These are phyloP conservation scores for Drosophila longiperda DNA, from an alignment of 2,888 invertebrate genomes.

Conservation along the genomic window DNA sequence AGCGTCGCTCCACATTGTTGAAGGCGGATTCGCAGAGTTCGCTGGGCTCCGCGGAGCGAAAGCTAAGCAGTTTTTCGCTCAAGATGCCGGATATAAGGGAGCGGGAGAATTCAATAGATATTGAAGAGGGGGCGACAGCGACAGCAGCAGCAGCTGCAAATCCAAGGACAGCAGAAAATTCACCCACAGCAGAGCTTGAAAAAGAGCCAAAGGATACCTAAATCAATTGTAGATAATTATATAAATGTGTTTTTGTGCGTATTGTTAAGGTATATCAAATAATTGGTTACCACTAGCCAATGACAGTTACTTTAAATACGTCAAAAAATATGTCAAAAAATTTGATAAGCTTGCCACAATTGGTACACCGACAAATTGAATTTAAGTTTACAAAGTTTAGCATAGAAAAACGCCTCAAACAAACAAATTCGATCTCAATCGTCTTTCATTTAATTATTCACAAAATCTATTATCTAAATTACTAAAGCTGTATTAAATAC, in stretches of 20 bases:
- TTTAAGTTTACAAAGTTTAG: conserved; percentile 50
- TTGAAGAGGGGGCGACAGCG: conserved; percentile 49
- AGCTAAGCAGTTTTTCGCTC: conserved; percentile 72
- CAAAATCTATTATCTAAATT: conserved; percentile 1
- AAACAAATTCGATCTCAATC: conserved; percentile 22
- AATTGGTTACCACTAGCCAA: conserved; percentile 37
- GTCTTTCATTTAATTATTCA: not conserved
- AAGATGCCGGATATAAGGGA: conserved; percentile 76
- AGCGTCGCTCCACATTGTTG: conserved; percentile 83
- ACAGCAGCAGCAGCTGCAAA: conserved; percentile 10
- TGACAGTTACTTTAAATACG: conserved; percentile 56
- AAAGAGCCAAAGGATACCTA: conserved; percentile 9
- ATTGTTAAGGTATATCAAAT: conserved; percentile 27
- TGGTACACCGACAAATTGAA: conserved; percentile 58
- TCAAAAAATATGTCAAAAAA: conserved; percentile 5
- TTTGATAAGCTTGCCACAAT: conserved; percentile 35
- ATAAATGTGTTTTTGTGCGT: conserved; percentile 26
- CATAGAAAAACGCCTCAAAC: conserved; percentile 20
- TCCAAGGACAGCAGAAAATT: conserved; percentile 1
- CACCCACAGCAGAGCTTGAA: conserved; percentile 10
- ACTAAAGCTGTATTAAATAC: conserved; percentile 30
- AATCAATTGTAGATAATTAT: conserved; percentile 34
- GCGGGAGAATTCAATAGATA: conserved; percentile 68
- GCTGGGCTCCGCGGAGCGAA: conserved; percentile 74
- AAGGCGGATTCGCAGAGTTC: conserved; percentile 84